phyloP scores from a whole-genome alignment of 2,113 vertebrate species.

The Oplegnathus fasciatus region DNA sequence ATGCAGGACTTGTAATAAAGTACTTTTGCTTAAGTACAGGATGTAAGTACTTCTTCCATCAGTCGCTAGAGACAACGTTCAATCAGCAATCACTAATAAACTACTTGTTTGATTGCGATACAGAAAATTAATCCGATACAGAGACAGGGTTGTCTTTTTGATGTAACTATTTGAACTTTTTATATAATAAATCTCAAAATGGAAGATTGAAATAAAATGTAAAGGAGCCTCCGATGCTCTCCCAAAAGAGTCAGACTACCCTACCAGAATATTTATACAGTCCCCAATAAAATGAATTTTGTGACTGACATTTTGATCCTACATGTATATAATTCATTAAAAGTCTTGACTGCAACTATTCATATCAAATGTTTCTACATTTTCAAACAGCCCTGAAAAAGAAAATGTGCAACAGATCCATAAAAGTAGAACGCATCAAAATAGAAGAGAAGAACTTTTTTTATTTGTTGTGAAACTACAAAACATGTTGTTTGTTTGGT shows the following conservation, averaged over 20 bases:
- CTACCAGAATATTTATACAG: not conserved
- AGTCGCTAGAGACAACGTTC: too few species aligned
- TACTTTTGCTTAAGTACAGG: too few species aligned
- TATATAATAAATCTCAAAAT: not conserved
- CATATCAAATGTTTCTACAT: not conserved
- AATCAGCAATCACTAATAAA: too few species aligned
- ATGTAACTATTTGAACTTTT: too few species aligned
- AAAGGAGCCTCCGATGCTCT: not conserved
- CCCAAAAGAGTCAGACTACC: not conserved
- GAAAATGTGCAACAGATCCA: not conserved
- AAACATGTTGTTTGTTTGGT: conserved; percentile 79
- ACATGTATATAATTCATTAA: not conserved
- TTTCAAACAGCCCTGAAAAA: not conserved
- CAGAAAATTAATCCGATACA: too few species aligned
- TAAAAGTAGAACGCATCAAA: not conserved
- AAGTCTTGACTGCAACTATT: not conserved
- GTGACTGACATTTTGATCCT: not conserved
- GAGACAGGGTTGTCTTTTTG: too few species aligned
- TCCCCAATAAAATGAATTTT: not conserved
- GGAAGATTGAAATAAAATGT: not conserved
- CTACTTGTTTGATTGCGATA: too few species aligned
- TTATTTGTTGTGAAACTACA: conserved; percentile 89
- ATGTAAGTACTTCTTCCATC: too few species aligned
- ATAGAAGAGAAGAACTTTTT: conserved; percentile 83
- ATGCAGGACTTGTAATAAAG: too few species aligned